Conservation (phyloP, 2,797 vertebrate species). For the Takifugu ocellatus region DNA sequence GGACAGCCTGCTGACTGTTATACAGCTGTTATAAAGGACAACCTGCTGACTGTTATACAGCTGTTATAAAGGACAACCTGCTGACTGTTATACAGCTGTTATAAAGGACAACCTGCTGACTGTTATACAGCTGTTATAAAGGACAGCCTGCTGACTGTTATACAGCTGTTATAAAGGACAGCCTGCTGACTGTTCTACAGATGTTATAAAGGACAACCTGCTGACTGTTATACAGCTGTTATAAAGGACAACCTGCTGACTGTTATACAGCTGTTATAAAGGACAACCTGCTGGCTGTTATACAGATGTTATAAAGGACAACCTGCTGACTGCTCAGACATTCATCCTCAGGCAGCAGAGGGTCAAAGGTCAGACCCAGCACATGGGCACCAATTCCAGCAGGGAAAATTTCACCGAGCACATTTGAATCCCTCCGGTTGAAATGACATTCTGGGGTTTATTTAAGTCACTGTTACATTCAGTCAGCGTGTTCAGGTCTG, state of each 20-base stretch:
- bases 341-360: slow-evolving; percentile 42
- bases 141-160: slow-evolving; percentile 25
- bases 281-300: neutral
- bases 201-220: slow-evolving; percentile 13
- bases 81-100: slow-evolving; percentile 40
- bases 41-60: too few species aligned
- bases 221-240: slow-evolving; percentile 4
- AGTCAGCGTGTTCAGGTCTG: slow-evolving; percentile 54
- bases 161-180: slow-evolving; percentile 6
- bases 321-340: slow-evolving; percentile 34
- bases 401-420: slow-evolving; percentile 14
- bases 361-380: slow-evolving; percentile 4
- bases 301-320: slow-evolving; percentile 42
- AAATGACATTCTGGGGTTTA: slow-evolving; percentile 45
- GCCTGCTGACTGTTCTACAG: slow-evolving; percentile 11
- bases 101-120: slow-evolving; percentile 29
- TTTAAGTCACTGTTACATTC: slow-evolving; percentile 42
- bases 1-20: too few species aligned
- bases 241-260: slow-evolving; percentile 18
- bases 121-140: neutral
- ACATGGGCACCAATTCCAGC: neutral
- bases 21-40: too few species aligned
- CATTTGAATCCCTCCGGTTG: slow-evolving; percentile 15
- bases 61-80: too few species aligned
- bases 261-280: neutral